phyloP scores from a whole-genome alignment of 2,888 invertebrate species.

The Ichneumoninae sp. region DNA sequence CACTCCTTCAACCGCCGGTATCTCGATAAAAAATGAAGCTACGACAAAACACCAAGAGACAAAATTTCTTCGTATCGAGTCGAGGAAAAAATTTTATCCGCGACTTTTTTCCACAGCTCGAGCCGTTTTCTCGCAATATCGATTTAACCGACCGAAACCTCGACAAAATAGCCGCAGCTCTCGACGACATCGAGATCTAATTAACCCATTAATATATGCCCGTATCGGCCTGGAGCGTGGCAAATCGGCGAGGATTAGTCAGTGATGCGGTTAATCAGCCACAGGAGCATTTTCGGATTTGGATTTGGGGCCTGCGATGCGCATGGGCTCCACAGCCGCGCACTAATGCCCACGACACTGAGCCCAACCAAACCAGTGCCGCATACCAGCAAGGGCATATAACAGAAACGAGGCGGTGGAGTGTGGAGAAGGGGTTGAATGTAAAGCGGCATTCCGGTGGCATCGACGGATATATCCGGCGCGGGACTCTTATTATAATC shows the following conservation, averaged over 20 bases:
- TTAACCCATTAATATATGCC: background rate
- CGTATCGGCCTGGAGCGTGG: background rate
- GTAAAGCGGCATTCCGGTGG: background rate
- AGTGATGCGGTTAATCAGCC: constrained; percentile 23
- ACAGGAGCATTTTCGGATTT: background rate
- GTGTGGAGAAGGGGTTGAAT: background rate
- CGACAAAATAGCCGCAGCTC: background rate
- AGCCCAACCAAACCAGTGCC: background rate
- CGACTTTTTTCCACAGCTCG: background rate
- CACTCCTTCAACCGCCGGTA: background rate
- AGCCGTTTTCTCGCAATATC: background rate
- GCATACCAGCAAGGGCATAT: background rate
- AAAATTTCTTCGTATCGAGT: background rate
- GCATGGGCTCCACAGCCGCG: too few species aligned
- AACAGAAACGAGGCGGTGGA: background rate
- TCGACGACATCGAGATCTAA: background rate
- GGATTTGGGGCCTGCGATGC: background rate
- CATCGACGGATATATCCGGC: constrained; percentile 48
- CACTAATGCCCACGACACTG: background rate
- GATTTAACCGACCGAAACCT: background rate
- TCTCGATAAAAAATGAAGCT: background rate
- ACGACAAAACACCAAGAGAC: background rate
- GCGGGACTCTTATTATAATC: constrained; percentile 64
- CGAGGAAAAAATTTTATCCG: background rate
- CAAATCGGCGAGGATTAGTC: constrained; percentile 8